Base-by-base conservation (phyloP, 37 sponge, comb jelly and placozoan genomes). In the Halichondria panicea region DNA sequence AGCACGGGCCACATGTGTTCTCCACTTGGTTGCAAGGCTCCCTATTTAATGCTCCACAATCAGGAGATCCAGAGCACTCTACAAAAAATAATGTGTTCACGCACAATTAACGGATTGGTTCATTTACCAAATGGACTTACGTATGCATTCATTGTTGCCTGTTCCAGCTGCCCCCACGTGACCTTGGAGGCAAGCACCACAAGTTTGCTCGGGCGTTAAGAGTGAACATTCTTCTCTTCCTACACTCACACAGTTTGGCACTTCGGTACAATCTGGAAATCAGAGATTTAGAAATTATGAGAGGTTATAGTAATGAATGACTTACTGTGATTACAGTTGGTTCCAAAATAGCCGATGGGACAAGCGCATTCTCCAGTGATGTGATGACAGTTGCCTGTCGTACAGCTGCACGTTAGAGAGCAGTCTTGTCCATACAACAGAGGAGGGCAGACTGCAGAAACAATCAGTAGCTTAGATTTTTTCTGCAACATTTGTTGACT, bases 351-450 rank as follows among this genome's bases (percentile, higher is more conserved):
- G 25, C 86, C 91, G 0, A 62, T 11, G 4, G 68, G 71, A 64
- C 91, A 90, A 0, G 53, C 39, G 45, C 91, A 90, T 46, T 56
- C 53, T 28, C 91, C 91, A 56, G 82, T 84, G 61, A 77, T 76
- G 55, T 75, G 65, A 35, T 76, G 52, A 70, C 91, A 90, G 66
- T 81, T 65, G 0, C 53, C 67, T 11, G 55, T 66, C n/a, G 78
- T 66, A 78, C 92, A 91, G 22, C 31, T 50, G 40, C 92, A 91
- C 34, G n/a, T 46, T 27, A 53, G 38, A 39, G 33, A 38, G 54
- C 92, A 91, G 45, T 56, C 63, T 22, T 39, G 43, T 2, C 92
- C 92, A 86, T 75, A 91, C 75, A 36, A 43, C 8, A 40, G 45
- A 33, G 79, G 65, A 35, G 59, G 68, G 40, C 87, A 86, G 2